phyloP scores from a whole-genome alignment of 2,797 vertebrate species.

The Sarcoramphus papa region DNA sequence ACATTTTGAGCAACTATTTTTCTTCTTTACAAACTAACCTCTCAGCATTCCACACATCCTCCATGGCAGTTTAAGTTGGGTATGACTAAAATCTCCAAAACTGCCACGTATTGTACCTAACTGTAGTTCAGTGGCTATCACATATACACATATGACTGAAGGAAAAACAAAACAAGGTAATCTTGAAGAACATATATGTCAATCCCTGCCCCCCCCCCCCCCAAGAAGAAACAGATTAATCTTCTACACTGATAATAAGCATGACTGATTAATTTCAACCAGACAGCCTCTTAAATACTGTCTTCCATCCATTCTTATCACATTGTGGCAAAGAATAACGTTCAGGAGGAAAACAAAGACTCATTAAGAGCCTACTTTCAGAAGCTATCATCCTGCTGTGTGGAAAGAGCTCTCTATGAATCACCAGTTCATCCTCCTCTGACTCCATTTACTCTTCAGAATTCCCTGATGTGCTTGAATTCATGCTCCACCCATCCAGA shows the following conservation, averaged over 20 bases:
- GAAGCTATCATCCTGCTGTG: background rate
- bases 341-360: background rate
- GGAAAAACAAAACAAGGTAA: background rate
- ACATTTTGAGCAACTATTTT: background rate
- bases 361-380: conserved; percentile 25
- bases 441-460: conserved; percentile 5
- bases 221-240: background rate
- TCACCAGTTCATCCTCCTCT: background rate
- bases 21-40: background rate
- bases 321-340: background rate
- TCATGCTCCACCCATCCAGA: background rate
- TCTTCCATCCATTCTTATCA: background rate
- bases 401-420: background rate
- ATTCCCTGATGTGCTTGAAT: background rate
- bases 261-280: background rate
- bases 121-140: background rate
- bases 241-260: background rate
- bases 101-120: background rate
- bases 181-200: background rate
- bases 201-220: background rate
- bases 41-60: background rate
- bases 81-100: background rate
- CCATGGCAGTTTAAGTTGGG: background rate
- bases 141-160: background rate
- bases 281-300: background rate